Evolutionary conservation across 2,888 invertebrate genomes (phyloP).

Genomic region (Papilio demoleus): DNA sequence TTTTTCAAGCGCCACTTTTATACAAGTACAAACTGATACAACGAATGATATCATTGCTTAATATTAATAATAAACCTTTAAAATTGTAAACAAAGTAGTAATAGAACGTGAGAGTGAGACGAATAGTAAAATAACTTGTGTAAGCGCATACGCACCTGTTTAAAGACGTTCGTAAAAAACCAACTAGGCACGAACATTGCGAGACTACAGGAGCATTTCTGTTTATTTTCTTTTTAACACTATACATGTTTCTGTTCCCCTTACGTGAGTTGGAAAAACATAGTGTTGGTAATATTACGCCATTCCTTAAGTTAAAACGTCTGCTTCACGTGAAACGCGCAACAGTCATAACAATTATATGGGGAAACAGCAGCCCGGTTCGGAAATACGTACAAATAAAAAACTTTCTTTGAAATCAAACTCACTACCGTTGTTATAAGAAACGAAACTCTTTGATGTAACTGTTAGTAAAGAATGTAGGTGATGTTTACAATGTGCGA

Average conservation of each 20-base stretch:
- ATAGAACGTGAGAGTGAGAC: slow-evolving; percentile 60
- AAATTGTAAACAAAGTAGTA: slow-evolving; percentile 51
- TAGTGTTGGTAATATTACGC: slow-evolving; percentile 33
- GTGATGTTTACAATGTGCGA: slow-evolving; percentile 19
- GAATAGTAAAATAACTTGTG: slow-evolving; percentile 70
- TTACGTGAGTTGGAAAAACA: slow-evolving; percentile 41
- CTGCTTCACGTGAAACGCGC: slow-evolving; percentile 28
- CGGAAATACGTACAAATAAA: slow-evolving; percentile 33
- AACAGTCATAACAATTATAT: slow-evolving; percentile 45
- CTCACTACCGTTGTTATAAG: slow-evolving; percentile 8
- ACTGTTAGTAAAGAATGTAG: slow-evolving; percentile 25
- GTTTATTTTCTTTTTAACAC: slow-evolving; percentile 44
- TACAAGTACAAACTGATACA: slow-evolving; percentile 4
- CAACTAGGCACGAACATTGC: slow-evolving; percentile 47
- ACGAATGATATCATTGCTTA: slow-evolving; percentile 33
- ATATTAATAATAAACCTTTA: slow-evolving; percentile 44
- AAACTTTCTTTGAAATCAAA: slow-evolving; percentile 45
- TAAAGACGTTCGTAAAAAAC: slow-evolving; percentile 70
- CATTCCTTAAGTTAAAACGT: slow-evolving; percentile 13
- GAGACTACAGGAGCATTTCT: slow-evolving; percentile 49
- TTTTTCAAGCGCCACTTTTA: slow-evolving; percentile 36
- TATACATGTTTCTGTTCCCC: slow-evolving; percentile 34
- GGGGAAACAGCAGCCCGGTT: slow-evolving; percentile 29
- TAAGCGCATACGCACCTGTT: slow-evolving; percentile 76
- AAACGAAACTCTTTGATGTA: slow-evolving; percentile 34